These are phyloP conservation scores for Agrochola lychnidis DNA, from an alignment of 2,888 invertebrate species.

Conservation along the genomic window DNA sequence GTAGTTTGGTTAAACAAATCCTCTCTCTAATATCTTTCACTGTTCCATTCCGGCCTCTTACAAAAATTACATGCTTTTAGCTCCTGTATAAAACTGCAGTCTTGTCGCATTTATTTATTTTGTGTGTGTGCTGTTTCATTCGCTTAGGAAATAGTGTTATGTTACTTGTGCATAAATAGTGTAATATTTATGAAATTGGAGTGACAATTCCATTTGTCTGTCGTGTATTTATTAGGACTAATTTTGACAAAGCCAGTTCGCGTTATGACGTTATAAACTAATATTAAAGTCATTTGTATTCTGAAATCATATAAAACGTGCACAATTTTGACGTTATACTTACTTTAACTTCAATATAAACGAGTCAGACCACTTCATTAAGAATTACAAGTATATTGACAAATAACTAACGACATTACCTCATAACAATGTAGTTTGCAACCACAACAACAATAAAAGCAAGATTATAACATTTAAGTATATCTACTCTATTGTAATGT, in stretches of 20 bases:
- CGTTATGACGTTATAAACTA: neutral
- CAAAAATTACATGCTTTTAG: conserved; percentile 1
- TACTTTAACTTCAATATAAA: conserved; percentile 13
- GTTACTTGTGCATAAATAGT: conserved; percentile 19
- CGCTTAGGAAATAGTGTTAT: conserved; percentile 30
- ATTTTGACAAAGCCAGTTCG: conserved; percentile 8
- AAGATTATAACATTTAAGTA: conserved; percentile 41
- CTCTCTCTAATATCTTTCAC: neutral
- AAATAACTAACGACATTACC: conserved; percentile 41
- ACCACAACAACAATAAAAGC: conserved; percentile 31
- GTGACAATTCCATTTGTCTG: conserved; percentile 33
- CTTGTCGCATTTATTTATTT: conserved; percentile 24
- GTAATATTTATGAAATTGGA: conserved; percentile 32
- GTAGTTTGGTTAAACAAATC: neutral
- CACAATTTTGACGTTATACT: conserved; percentile 28
- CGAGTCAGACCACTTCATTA: conserved; percentile 50
- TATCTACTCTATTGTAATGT: conserved; percentile 40
- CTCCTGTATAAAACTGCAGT: conserved; percentile 22
- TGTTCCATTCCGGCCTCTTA: neutral
- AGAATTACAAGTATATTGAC: conserved; percentile 41
- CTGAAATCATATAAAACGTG: conserved; percentile 2
- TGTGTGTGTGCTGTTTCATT: conserved; percentile 12
- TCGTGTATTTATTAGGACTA: conserved; percentile 39
- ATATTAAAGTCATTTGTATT: conserved; percentile 34
- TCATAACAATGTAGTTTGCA: conserved; percentile 32